Conservation (phyloP, 2,888 invertebrate genomes). For the Cyaniris semiargus region DNA sequence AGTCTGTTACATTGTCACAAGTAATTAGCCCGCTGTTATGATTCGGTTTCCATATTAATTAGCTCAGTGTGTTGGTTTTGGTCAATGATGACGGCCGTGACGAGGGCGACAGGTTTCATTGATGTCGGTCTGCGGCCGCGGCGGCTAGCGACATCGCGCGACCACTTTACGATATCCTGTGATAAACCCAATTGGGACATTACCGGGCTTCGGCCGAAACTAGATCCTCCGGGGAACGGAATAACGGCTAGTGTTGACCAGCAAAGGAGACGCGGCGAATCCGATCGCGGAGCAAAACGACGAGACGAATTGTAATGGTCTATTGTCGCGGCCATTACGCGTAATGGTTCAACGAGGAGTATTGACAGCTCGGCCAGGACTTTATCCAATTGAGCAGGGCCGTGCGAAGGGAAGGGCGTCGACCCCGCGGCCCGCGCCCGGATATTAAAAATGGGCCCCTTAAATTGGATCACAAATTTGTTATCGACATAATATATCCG, state of each 20-base stretch:
- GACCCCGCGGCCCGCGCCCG: conserved; percentile 65
- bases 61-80: not conserved
- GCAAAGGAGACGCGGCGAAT: conserved; percentile 46
- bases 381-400: conserved; percentile 67
- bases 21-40: not conserved
- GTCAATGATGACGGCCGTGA: not conserved
- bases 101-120: conserved; percentile 36
- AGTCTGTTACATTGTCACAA: not conserved
- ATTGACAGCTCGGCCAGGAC: conserved; percentile 67
- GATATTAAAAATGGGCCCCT: conserved; percentile 73
- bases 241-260: conserved; percentile 52
- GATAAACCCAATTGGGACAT: conserved; percentile 72
- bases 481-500: conserved; percentile 61
- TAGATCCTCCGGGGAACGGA: conserved; percentile 40
- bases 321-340: conserved; percentile 74
- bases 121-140: conserved; percentile 45
- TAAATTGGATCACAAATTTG: conserved; percentile 67
- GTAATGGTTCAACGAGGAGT: conserved; percentile 72
- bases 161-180: conserved; percentile 78
- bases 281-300: conserved; percentile 45
- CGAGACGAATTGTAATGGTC: conserved; percentile 75
- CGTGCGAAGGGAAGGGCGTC: conserved; percentile 67
- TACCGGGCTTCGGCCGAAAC: conserved; percentile 37
- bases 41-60: not conserved
- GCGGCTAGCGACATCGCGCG: conserved; percentile 66